A percentile compares a stretch with the other conserved stretches of the same genome.
phyloP scores from a whole-genome alignment of 2,888 invertebrate genomes.

The Gari tellinella region DNA sequence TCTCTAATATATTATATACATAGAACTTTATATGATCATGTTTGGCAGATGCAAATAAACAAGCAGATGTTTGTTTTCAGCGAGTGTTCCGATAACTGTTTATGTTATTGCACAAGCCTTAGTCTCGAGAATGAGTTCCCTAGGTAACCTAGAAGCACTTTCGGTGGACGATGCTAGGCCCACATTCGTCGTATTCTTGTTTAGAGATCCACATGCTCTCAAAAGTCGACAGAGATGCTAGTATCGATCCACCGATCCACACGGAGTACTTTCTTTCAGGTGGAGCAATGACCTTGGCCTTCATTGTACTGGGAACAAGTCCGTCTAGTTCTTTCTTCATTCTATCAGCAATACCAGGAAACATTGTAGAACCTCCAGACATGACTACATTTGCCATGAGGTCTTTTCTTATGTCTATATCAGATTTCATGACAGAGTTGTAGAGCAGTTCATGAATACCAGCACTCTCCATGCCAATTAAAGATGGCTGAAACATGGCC shows the following conservation, averaged over 20 bases:
- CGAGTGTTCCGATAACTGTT: too few relatives aligned
- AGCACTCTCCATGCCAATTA: slow-evolving; percentile 70
- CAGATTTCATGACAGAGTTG: slow-evolving; percentile 65
- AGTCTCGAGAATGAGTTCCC: too few relatives aligned
- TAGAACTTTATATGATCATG: too few relatives aligned
- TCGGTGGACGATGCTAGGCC: slow-evolving; percentile 97
- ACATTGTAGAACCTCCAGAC: slow-evolving; percentile 78
- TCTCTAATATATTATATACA: too few relatives aligned
- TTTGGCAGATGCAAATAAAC: too few relatives aligned
- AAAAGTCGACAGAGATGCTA: slow-evolving; percentile 62
- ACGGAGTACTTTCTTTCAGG: slow-evolving; percentile 83
- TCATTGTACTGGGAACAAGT: slow-evolving; percentile 63
- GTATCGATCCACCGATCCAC: slow-evolving; percentile 65
- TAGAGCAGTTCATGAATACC: slow-evolving; percentile 51
- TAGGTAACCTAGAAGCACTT: slow-evolving; percentile 90
- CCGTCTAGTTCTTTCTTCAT: slow-evolving; percentile 68
- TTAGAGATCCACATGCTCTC: slow-evolving; percentile 57
- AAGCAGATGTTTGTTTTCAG: too few relatives aligned
- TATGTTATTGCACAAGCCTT: too few relatives aligned
- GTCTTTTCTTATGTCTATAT: slow-evolving; percentile 60
- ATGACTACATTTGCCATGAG: slow-evolving; percentile 62
- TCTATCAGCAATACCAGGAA: slow-evolving; percentile 68
- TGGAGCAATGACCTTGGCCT: slow-evolving; percentile 66
- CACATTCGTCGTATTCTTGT: slow-evolving; percentile 94
- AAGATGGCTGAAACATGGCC: slow-evolving; percentile 81